Evolutionary conservation across 2,797 vertebrate genomes (phyloP).

Genomic region (Neosilurus hyrtlii): DNA sequence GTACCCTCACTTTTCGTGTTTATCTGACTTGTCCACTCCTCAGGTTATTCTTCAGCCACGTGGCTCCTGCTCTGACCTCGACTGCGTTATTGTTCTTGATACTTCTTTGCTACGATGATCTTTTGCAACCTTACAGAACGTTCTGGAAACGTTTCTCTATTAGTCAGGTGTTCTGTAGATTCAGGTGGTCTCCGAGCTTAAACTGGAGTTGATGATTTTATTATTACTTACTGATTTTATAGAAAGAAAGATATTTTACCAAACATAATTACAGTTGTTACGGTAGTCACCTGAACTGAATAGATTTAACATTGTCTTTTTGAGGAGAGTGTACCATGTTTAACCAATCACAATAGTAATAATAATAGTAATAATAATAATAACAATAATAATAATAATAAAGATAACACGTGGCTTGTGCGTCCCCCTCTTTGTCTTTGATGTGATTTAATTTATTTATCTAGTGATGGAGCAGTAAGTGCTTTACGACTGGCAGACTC

Average conservation of each 20-base stretch:
- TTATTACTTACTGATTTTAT: background rate
- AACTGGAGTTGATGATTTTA: background rate
- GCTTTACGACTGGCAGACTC: slow-evolving; percentile 43
- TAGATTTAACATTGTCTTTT: background rate
- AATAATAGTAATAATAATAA: background rate
- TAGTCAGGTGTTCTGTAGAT: no score
- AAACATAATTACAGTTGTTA: background rate
- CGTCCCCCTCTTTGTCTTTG: slow-evolving; percentile 19
- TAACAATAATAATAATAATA: slow-evolving; percentile 5
- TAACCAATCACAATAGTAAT: no score
- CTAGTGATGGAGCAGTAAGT: slow-evolving; percentile 35
- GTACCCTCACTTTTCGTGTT: background rate
- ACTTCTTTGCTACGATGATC: background rate
- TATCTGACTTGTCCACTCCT: background rate
- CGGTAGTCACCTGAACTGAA: background rate
- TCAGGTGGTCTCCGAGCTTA: background rate
- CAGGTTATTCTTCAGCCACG: background rate
- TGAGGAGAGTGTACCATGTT: background rate
- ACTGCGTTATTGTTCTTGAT: background rate
- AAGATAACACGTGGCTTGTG: background rate
- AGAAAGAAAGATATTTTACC: no score
- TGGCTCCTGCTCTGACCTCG: background rate
- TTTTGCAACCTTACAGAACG: background rate
- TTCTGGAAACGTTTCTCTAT: background rate
- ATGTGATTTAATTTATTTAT: slow-evolving; percentile 30